Base-by-base conservation (phyloP, 2,113 vertebrate species). In the Onychostoma macrolepis region DNA sequence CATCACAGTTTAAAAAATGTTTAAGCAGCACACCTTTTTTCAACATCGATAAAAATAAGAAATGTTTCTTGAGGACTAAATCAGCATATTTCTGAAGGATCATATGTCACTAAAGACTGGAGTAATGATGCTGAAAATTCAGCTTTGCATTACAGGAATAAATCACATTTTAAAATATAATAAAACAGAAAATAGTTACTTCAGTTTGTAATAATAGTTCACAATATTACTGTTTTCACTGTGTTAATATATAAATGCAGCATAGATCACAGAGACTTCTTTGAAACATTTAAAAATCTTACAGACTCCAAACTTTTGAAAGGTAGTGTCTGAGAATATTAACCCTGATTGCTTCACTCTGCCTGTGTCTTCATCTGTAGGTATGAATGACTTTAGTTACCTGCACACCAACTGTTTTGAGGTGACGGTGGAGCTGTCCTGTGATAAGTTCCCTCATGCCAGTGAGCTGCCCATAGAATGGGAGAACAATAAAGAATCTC, bases 331-430 rank as follows among this genome's bases (percentile, higher is more conserved):
- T 38, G 69, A 24, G 9, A 38, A 24, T 72, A 38, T 38, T 24
- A 38, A 41, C 69, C 69, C 69, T 24, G 36, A 72, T 24, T 41
- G 9, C 36, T 11, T 72, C 45, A 48, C 1, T 8, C n/a, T 30
- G 48, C 75, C 21, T 30, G 8, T 78, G 13, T 17, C 26, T 80
- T 30, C 30, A 17, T 10, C 65, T 78, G 4, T 41, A 98, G 97
- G 94, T 48, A 96, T 99, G 95, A 99, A 99, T 0, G 98, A 99
- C 85, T 99, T 99, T 93, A 98, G 97, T 87, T 99, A 99, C 91
- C 94, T 98, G 76, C 97, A 99, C 88, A 97, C 96, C 72, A 99
- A 99, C 93, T 99, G 98, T 74, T 95, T 99, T 87, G 97, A 99
- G 91, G 95, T 99, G 71, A 97, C 98, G 2, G 85, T 99, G 86